Evolutionary conservation across 2,888 invertebrate genomes (phyloP).

Genomic region (Platycheirus rosarum): DNA sequence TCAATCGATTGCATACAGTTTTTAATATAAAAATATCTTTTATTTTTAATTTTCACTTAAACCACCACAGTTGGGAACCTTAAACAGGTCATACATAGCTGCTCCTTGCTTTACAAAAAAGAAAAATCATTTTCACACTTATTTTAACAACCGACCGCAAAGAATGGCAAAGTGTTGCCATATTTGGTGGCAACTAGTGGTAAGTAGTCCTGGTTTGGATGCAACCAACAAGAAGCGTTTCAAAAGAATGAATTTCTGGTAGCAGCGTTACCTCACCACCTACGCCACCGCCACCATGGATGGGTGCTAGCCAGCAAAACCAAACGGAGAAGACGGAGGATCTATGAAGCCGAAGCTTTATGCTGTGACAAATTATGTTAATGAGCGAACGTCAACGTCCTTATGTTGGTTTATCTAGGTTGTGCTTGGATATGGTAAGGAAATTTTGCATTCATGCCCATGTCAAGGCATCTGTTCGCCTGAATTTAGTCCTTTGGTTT

Average conservation of each 20-base stretch:
- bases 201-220: constrained; percentile 37
- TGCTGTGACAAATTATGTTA: constrained; percentile 74
- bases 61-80: constrained; percentile 8
- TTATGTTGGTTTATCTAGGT: constrained; percentile 70
- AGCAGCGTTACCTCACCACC: constrained; percentile 20
- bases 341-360: constrained; percentile 49
- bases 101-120: constrained; percentile 52
- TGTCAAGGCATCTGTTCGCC: constrained; percentile 72
- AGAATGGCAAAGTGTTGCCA: constrained; percentile 71
- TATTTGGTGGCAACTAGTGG: constrained; percentile 69
- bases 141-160: constrained; percentile 79
- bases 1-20: too few species aligned
- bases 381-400: constrained; percentile 73
- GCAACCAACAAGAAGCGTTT: constrained; percentile 18
- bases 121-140: constrained; percentile 80
- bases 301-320: constrained; percentile 51
- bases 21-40: too few species aligned
- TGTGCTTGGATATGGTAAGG: constrained; percentile 51
- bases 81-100: constrained; percentile 17
- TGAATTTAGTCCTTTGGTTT: constrained; percentile 46
- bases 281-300: constrained; percentile 1
- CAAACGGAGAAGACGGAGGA: constrained; percentile 8
- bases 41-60: background rate
- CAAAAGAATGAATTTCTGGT: constrained; percentile 34
- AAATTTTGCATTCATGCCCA: constrained; percentile 71